Evolutionary conservation across 1,140 invertebrate species (phyloP).

Genomic region (Eumaeus atala): DNA sequence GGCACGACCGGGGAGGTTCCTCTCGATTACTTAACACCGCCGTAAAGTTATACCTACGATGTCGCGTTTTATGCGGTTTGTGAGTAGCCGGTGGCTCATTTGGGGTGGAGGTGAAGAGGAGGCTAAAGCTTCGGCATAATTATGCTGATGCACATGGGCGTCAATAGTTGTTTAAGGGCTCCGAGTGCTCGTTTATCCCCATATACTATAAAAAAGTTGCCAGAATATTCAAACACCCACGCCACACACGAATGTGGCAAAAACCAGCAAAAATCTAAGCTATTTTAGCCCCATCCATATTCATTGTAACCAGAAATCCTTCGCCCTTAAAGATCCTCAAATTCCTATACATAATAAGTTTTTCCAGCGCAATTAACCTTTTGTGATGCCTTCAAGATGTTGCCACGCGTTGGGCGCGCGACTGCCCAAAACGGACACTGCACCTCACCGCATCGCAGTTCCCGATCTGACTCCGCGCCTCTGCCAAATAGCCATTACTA

Average conservation of each 20-base stretch:
- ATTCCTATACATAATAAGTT: slow-evolving; percentile 50
- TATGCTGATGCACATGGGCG: too few relatives aligned
- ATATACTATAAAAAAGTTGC: too few relatives aligned
- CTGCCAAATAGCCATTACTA: background rate
- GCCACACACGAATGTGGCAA: slow-evolving; percentile 25
- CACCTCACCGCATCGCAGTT: slow-evolving; percentile 40
- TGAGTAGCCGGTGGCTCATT: too few relatives aligned
- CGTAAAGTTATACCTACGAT: too few relatives aligned
- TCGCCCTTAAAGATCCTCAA: slow-evolving; percentile 42
- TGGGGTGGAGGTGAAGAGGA: too few relatives aligned
- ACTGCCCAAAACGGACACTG: slow-evolving; percentile 45
- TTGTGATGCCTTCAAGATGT: slow-evolving; percentile 33
- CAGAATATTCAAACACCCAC: slow-evolving; percentile 50
- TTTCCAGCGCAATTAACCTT: slow-evolving; percentile 55
- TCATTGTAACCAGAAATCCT: slow-evolving; percentile 37
- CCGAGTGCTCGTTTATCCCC: too few relatives aligned
- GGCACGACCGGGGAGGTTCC: too few relatives aligned
- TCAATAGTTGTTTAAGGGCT: too few relatives aligned
- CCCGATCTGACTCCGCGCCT: background rate
- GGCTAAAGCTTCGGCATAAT: too few relatives aligned
- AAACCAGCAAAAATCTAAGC: slow-evolving; percentile 48
- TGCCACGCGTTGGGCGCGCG: slow-evolving; percentile 24
- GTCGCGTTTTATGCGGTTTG: too few relatives aligned
- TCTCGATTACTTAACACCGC: too few relatives aligned
- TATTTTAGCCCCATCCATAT: slow-evolving; percentile 59